These are phyloP conservation scores for Asbolus verrucosus DNA, from an alignment of 1,140 invertebrate species.

Conservation along the genomic window DNA sequence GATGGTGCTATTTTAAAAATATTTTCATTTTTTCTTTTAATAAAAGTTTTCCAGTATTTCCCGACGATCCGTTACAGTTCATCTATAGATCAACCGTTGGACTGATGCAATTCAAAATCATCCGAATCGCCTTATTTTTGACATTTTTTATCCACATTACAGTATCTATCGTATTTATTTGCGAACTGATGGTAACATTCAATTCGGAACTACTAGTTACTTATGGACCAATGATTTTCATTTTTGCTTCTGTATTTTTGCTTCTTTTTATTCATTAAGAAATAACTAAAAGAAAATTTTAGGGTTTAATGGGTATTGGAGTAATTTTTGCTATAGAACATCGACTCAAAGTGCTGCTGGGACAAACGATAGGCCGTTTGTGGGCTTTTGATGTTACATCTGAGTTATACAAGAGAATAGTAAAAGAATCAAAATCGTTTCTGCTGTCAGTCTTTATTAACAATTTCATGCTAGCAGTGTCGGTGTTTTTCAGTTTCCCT, in stretches of 20 bases:
- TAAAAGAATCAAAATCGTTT: conserved; percentile 9
- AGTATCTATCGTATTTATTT: too few relatives aligned
- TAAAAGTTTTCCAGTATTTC: not conserved
- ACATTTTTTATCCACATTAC: too few relatives aligned
- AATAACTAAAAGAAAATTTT: too few relatives aligned
- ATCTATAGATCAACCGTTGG: not conserved
- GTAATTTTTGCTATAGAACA: too few relatives aligned
- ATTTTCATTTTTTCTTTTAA: not conserved
- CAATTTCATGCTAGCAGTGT: not conserved
- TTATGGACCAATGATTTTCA: too few relatives aligned
- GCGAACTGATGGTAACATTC: too few relatives aligned
- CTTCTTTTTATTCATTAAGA: too few relatives aligned
- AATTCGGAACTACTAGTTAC: too few relatives aligned
- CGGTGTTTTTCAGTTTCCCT: conserved; percentile 4
- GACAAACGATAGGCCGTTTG: not conserved
- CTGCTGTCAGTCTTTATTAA: not conserved
- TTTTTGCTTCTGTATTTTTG: too few relatives aligned
- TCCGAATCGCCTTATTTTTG: not conserved
- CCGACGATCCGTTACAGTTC: conserved; percentile 7
- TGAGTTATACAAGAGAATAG: not conserved
- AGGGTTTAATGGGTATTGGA: too few relatives aligned
- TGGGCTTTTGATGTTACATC: not conserved
- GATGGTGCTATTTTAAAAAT: not conserved
- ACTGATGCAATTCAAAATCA: not conserved
- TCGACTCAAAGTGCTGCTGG: not conserved